A percentile compares a stretch with the other conserved stretches of the same genome.
Evolutionary conservation across 2,113 vertebrate genomes (phyloP).

Genomic region (Cervus canadensis): DNA sequence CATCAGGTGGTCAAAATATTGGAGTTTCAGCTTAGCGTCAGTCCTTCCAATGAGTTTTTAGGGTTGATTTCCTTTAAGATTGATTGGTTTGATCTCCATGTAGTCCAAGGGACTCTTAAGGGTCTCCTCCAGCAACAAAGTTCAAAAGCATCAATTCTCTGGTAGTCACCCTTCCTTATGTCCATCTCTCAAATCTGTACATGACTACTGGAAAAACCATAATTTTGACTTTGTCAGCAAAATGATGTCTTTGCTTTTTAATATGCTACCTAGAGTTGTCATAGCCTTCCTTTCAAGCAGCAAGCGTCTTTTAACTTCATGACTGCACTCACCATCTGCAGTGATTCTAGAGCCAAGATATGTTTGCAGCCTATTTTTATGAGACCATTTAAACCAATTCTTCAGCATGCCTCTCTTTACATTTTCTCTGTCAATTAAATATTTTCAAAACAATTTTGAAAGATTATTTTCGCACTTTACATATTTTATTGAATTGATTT

Average conservation of each 20-base stretch:
- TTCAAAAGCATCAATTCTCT: background rate
- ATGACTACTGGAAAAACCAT: background rate
- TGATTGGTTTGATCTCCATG: background rate
- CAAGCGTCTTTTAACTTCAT: background rate
- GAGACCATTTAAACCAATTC: background rate
- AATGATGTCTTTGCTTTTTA: background rate
- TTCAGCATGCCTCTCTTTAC: background rate
- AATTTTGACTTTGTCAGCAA: background rate
- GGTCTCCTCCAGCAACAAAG: background rate
- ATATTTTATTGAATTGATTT: background rate
- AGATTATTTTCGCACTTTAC: background rate
- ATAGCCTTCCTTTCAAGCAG: background rate
- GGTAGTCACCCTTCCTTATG: background rate
- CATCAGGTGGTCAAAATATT: background rate
- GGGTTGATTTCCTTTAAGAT: background rate
- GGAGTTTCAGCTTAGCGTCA: background rate
- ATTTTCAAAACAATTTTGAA: background rate
- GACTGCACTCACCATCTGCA: background rate
- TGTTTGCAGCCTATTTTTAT: background rate
- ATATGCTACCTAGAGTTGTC: background rate
- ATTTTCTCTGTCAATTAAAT: background rate
- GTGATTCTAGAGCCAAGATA: background rate
- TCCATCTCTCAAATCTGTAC: accelerated
- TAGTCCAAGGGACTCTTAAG: background rate
- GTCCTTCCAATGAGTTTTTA: background rate